These are phyloP conservation scores for Cheirogaleus medius DNA, from an alignment of 2,113 vertebrate genomes.

Conservation along the genomic window DNA sequence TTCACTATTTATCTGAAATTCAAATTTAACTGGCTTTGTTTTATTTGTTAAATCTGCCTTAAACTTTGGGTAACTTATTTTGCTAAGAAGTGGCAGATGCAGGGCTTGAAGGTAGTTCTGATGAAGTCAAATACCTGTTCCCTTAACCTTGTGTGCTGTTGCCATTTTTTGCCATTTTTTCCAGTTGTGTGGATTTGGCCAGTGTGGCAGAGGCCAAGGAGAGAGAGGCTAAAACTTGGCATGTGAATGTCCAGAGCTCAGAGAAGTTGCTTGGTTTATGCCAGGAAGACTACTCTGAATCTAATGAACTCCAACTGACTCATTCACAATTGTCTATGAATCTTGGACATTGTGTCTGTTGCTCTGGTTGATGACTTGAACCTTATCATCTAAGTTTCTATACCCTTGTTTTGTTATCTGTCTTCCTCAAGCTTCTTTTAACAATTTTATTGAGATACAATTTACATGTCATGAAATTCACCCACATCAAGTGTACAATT, in stretches of 20 bases:
- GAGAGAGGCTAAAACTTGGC: background rate
- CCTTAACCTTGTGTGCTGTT: background rate
- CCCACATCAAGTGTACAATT: background rate
- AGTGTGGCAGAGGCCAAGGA: background rate
- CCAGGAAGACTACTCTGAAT: background rate
- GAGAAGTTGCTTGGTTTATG: background rate
- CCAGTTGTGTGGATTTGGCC: background rate
- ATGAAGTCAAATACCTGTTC: background rate
- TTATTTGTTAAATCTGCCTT: background rate
- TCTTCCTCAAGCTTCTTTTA: background rate
- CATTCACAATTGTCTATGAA: background rate
- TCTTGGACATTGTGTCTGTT: background rate
- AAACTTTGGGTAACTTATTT: background rate
- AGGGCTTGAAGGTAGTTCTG: background rate
- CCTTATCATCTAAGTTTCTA: background rate
- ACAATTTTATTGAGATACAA: background rate
- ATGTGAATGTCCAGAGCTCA: background rate
- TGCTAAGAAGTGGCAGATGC: background rate
- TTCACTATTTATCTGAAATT: constrained; percentile 14
- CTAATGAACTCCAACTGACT: background rate
- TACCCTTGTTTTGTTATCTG: background rate
- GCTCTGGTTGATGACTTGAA: background rate
- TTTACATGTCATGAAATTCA: background rate
- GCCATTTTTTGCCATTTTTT: background rate
- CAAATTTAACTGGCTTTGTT: background rate